Percentiles rank a stretch among this genome's conserved stretches.
phyloP scores from a whole-genome alignment of 2,113 vertebrate genomes.

The Sinocyclocheilus maitianheensis region DNA sequence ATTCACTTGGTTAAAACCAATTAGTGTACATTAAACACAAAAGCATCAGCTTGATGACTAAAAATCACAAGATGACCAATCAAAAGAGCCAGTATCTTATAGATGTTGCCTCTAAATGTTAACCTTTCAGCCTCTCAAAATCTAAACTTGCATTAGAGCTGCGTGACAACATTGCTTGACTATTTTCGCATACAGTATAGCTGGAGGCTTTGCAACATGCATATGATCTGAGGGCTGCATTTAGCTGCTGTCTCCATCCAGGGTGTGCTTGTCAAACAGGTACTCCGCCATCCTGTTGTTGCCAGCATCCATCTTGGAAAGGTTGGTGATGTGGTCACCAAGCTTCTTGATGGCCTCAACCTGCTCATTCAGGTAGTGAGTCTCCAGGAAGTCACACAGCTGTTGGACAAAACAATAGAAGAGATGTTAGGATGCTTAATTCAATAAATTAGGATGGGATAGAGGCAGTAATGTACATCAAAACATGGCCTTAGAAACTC shows the following conservation, averaged over 20 bases:
- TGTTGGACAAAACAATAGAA: conserved; percentile 16
- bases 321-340: conserved; percentile 80
- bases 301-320: conserved; percentile 72
- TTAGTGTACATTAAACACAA: neutral
- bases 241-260: conserved; percentile 78
- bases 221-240: neutral
- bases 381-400: conserved; percentile 90
- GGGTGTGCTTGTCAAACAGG: conserved; percentile 95
- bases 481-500: conserved; percentile 52
- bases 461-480: neutral
- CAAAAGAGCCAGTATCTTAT: neutral
- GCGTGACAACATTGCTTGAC: neutral
- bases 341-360: conserved; percentile 93
- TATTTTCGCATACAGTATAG: neutral
- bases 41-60: neutral
- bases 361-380: conserved; percentile 91
- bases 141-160: neutral
- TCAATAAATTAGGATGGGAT: neutral
- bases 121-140: neutral
- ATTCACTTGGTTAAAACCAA: conserved; percentile 5
- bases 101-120: neutral
- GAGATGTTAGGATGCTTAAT: no score
- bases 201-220: neutral
- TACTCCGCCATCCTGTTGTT: conserved; percentile 91
- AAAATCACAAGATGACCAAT: neutral